Evolutionary conservation across 53 echinoderm and acorn worm species (phyloP), one percentile per base, ranked within the genome.

Genomic region (Henricia sp.): DNA sequence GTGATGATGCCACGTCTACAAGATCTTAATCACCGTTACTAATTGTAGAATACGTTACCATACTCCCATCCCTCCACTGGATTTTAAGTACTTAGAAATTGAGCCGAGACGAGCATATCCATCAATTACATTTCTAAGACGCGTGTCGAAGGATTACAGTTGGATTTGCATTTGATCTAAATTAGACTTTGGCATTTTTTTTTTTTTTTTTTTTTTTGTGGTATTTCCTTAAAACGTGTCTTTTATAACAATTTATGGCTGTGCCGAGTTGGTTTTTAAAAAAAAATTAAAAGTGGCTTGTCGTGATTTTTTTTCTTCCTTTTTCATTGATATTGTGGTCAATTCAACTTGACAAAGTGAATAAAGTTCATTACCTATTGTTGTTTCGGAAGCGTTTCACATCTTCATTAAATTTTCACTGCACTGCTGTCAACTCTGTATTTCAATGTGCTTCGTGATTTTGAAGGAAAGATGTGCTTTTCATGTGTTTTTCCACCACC

Each of bases 31-130:
- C 76, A 43, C 57, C 55, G 57, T 29, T 76, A 26, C 42, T 76
- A 76, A 76, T 76, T 76, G 76, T 40, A 17, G 76, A 76, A 76
- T 76, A 76, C 59, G 59, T 76, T 57, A 76, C n/a, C n/a, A n/a
- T n/a, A n/a, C n/a, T n/a, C n/a, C n/a, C n/a, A n/a, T 40, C 57
- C 16, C 57, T 27, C 16, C 14, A 25, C 44, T 26, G 41, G 29
- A 27, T 57, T 41, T 17, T 13, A 42, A 12, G 10, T 13, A 37
- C 42, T 55, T 76, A 38, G 59, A 57, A 40, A 42, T 28, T 9
- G 25, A 41, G 55, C 74, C 24, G 54, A 57, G 27, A 21, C 56
- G 25, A 37, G 74, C 74, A 28, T 41, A 40, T n/a, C n/a, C 76
- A 59, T 76, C 76, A 38, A 37, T 33, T 17, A 40, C 27, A 57